Conservation (phyloP, 1,140 invertebrate genomes). For the Drosophila azteca region DNA sequence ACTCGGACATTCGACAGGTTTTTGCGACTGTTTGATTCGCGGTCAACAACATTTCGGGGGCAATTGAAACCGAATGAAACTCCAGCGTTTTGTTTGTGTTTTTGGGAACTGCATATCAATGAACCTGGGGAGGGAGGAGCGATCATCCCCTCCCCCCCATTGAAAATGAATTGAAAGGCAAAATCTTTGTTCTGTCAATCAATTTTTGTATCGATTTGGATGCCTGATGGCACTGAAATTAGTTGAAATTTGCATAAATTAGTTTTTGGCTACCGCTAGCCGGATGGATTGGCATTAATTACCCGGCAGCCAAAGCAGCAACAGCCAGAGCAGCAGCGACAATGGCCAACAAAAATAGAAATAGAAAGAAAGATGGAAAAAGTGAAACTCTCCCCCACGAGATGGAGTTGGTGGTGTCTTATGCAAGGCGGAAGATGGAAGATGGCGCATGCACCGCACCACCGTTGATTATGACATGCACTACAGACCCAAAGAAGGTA, state of each 20-base stretch:
- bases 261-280: constrained; percentile 53
- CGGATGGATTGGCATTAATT: constrained; percentile 63
- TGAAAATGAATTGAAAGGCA: too few species aligned
- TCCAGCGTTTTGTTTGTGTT: neutral
- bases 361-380: constrained; percentile 35
- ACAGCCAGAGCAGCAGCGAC: constrained; percentile 41
- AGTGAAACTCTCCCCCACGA: constrained; percentile 60
- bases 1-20: constrained; percentile 4
- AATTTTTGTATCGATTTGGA: constrained; percentile 27
- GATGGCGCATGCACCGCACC: constrained; percentile 62
- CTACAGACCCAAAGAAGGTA: constrained; percentile 69
- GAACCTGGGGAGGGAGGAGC: constrained; percentile 28
- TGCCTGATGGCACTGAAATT: constrained; percentile 50
- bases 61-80: constrained; percentile 33
- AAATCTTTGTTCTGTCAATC: constrained; percentile 33
- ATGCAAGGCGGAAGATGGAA: constrained; percentile 76
- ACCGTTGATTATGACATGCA: constrained; percentile 73
- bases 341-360: constrained; percentile 3
- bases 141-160: too few species aligned
- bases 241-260: constrained; percentile 71
- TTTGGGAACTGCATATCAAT: constrained; percentile 64
- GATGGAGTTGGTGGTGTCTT: constrained; percentile 28
- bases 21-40: constrained; percentile 48
- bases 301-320: constrained; percentile 53
- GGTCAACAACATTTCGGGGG: constrained; percentile 63